Percentiles rank a stretch among this genome's conserved stretches.
phyloP scores from a whole-genome alignment of 1,140 invertebrate species.

The Ceratoteleas bidentatus region DNA sequence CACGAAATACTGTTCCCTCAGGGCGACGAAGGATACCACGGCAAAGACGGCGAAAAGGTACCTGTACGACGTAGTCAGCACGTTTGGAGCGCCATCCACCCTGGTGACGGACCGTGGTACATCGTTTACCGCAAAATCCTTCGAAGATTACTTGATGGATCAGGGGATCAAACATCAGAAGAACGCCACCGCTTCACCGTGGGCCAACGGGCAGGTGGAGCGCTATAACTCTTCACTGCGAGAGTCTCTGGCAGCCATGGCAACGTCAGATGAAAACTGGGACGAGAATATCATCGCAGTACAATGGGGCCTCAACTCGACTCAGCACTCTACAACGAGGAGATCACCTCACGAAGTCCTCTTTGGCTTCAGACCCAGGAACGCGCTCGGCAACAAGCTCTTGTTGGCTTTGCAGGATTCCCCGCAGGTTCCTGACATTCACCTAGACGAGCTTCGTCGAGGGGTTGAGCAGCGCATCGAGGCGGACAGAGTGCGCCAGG shows the following conservation, averaged over 20 bases:
- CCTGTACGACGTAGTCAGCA: slow-evolving; percentile 39
- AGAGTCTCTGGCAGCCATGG: slow-evolving; percentile 26
- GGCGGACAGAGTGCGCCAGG: neutral
- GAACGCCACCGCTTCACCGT: slow-evolving; percentile 67
- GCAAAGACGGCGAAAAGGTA: slow-evolving; percentile 10
- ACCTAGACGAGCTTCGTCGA: neutral
- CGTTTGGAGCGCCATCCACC: slow-evolving; percentile 52
- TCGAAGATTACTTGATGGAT: slow-evolving; percentile 58
- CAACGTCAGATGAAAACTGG: slow-evolving; percentile 29
- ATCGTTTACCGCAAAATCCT: slow-evolving; percentile 65
- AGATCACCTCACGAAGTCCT: slow-evolving; percentile 21
- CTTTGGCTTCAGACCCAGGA: slow-evolving; percentile 11
- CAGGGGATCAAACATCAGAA: slow-evolving; percentile 60
- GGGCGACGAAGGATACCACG: slow-evolving; percentile 17
- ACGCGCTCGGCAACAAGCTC: slow-evolving; percentile 18
- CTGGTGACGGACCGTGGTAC: slow-evolving; percentile 69
- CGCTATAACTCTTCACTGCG: slow-evolving; percentile 66
- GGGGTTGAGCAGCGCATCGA: neutral
- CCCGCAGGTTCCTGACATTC: neutral
- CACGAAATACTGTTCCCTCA: slow-evolving; percentile 63
- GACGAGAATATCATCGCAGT: slow-evolving; percentile 29
- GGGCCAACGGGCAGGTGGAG: slow-evolving; percentile 70
- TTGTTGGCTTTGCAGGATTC: slow-evolving; percentile 3
- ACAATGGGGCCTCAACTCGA: slow-evolving; percentile 53
- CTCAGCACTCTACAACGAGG: slow-evolving; percentile 25